Conservation (phyloP, 1,140 invertebrate genomes). For the Drosophila oshimai region DNA sequence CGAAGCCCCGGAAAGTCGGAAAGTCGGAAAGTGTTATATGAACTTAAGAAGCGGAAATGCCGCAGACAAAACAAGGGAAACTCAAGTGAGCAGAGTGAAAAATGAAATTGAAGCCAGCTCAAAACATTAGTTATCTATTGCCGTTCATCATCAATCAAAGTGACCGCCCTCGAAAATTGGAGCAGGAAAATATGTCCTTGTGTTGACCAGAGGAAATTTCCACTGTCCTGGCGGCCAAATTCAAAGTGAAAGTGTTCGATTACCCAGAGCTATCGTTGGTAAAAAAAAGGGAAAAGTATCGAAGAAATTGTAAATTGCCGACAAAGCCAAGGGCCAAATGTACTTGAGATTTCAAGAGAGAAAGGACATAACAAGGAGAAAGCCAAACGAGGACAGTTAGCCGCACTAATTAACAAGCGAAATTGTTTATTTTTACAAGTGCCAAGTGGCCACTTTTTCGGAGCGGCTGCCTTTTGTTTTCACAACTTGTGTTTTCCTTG, state of each 20-base stretch:
- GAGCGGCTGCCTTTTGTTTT: slow-evolving; percentile 66
- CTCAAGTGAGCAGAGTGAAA: slow-evolving; percentile 29
- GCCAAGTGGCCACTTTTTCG: slow-evolving; percentile 50
- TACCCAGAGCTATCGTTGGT: slow-evolving; percentile 63
- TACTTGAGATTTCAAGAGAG: slow-evolving; percentile 42
- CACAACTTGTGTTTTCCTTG: slow-evolving; percentile 67
- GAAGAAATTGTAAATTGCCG: slow-evolving; percentile 33
- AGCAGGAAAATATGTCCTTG: slow-evolving; percentile 18
- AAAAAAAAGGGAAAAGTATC: slow-evolving; percentile 27
- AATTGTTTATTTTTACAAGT: slow-evolving; percentile 77
- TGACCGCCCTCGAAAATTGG: slow-evolving; percentile 14
- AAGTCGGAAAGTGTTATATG: slow-evolving; percentile 13
- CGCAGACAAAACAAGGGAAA: slow-evolving; percentile 26
- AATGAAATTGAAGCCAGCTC: slow-evolving; percentile 17
- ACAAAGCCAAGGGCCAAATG: slow-evolving; percentile 42
- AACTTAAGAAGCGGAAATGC: slow-evolving; percentile 54
- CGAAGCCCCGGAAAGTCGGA: slow-evolving; percentile 19
- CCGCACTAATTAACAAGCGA: slow-evolving; percentile 73
- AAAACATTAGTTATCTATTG: slow-evolving; percentile 28
- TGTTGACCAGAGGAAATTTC: slow-evolving; percentile 18
- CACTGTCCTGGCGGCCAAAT: slow-evolving; percentile 50
- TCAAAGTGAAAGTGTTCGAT: slow-evolving; percentile 76
- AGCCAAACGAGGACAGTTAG: slow-evolving; percentile 67
- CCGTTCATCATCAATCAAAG: slow-evolving; percentile 48
- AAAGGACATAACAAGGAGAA: slow-evolving; percentile 56